Percentiles rank a stretch among this genome's conserved stretches.
These are phyloP conservation scores for Acrocyrtus sp. DNA, from an alignment of 2,888 invertebrate genomes.

Conservation along the genomic window DNA sequence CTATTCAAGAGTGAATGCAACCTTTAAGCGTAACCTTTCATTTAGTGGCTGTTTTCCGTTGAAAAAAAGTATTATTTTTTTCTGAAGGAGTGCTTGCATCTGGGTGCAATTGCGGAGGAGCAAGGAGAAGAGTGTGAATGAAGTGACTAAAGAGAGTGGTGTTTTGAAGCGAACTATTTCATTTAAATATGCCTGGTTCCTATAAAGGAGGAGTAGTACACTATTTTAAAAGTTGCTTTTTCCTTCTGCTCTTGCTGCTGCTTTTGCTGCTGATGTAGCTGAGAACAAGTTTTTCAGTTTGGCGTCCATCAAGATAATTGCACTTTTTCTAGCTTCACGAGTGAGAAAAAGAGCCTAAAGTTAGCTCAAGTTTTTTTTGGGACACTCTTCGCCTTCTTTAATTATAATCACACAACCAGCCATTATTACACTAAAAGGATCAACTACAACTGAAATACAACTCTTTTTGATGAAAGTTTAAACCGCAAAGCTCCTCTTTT, in stretches of 20 bases:
- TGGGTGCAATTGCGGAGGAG: neutral
- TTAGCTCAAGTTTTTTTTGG: slow-evolving; percentile 31
- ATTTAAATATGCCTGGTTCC: too few relatives aligned
- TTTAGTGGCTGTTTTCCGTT: neutral
- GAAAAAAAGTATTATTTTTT: too few relatives aligned
- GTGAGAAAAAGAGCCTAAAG: slow-evolving; percentile 21
- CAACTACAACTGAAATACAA: slow-evolving; percentile 46
- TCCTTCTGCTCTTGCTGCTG: slow-evolving; percentile 26
- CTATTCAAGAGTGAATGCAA: too few relatives aligned
- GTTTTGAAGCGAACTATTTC: neutral
- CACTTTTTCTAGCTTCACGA: slow-evolving; percentile 39
- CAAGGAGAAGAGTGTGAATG: neutral
- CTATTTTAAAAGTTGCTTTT: too few relatives aligned
- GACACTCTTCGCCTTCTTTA: slow-evolving; percentile 38
- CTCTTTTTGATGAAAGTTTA: slow-evolving; percentile 44
- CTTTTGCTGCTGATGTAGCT: slow-evolving; percentile 22
- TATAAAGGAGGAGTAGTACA: too few relatives aligned
- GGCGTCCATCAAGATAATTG: slow-evolving; percentile 55
- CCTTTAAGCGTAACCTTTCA: too few relatives aligned
- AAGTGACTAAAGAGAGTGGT: neutral
- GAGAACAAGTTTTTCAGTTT: slow-evolving; percentile 51
- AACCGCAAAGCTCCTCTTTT: slow-evolving; percentile 27
- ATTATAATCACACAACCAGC: slow-evolving; percentile 52
- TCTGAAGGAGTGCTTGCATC: too few relatives aligned
- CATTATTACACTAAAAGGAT: slow-evolving; percentile 46